Evolutionary conservation across 2,797 vertebrate species (phyloP).

Genomic region (Hydrolagus colliei): DNA sequence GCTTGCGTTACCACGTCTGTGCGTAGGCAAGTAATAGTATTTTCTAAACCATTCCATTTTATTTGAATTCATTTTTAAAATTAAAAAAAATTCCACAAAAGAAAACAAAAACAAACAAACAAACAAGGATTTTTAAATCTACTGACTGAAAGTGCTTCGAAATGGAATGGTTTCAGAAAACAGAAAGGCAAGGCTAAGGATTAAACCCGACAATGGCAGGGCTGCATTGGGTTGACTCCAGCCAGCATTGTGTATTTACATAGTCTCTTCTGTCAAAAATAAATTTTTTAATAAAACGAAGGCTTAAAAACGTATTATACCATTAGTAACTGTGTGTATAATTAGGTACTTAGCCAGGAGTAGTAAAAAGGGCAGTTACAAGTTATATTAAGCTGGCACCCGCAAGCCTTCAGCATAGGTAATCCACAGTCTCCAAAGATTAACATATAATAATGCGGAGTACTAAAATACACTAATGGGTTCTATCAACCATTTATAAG

Average conservation of each 20-base stretch:
- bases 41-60: constrained; percentile 65
- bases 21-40: constrained; percentile 49
- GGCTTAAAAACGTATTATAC: constrained; percentile 71
- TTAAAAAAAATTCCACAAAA: constrained; percentile 53
- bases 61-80: constrained; percentile 37
- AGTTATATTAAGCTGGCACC: constrained; percentile 48
- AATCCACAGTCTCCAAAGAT: constrained; percentile 58
- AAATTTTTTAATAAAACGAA: constrained; percentile 60
- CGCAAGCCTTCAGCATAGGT: constrained; percentile 50
- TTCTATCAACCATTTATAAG: constrained; percentile 60
- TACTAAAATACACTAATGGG: constrained; percentile 59
- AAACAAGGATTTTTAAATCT: constrained; percentile 57
- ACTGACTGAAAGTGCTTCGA: constrained; percentile 89
- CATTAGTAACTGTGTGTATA: constrained; percentile 50
- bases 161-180: constrained; percentile 79
- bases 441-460: constrained; percentile 56
- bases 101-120: constrained; percentile 39
- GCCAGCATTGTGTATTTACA: constrained; percentile 55
- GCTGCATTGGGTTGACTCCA: constrained; percentile 45
- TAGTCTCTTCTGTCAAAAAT: constrained; percentile 40
- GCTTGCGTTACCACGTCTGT: constrained; percentile 55
- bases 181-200: constrained; percentile 57
- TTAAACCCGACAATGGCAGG: constrained; percentile 53
- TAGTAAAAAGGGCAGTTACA: constrained; percentile 46
- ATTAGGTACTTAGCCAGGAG: constrained; percentile 43